Conservation (phyloP, 2,888 invertebrate genomes). For the Chalcis sispes region DNA sequence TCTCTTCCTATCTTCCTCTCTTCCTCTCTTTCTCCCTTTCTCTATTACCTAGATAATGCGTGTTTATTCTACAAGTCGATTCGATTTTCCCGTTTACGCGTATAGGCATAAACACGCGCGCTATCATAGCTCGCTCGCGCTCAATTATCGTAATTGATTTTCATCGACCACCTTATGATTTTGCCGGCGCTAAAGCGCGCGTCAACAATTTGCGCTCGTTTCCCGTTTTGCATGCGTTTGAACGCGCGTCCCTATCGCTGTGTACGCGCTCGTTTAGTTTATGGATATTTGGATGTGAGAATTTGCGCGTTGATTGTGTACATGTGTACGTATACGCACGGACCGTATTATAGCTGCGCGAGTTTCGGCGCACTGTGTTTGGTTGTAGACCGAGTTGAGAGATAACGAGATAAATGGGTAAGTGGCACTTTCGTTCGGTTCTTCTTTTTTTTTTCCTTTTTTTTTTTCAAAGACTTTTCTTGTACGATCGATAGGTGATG, state of each 20-base stretch:
- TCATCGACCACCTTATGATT: conserved; percentile 40
- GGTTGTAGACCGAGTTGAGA: too few relatives aligned
- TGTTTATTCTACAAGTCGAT: conserved; percentile 38
- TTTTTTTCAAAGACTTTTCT: too few relatives aligned
- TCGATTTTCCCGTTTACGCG: conserved; percentile 4
- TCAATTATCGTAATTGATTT: conserved; percentile 49
- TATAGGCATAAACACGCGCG: background rate
- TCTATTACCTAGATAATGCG: conserved; percentile 32
- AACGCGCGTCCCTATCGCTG: too few relatives aligned
- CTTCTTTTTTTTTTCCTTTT: too few relatives aligned
- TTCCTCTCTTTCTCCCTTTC: background rate
- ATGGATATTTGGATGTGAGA: too few relatives aligned
- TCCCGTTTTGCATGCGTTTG: conserved; percentile 8
- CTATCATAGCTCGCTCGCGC: background rate
- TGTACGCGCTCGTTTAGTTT: background rate
- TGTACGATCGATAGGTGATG: too few relatives aligned
- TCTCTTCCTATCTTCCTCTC: too few relatives aligned
- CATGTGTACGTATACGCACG: background rate
- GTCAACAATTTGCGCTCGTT: conserved; percentile 2
- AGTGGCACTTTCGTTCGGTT: too few relatives aligned
- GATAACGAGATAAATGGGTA: background rate
- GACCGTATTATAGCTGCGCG: background rate
- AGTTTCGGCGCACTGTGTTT: background rate
- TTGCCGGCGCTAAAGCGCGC: background rate
- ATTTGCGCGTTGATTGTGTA: too few relatives aligned